Evolutionary conservation across 1,140 invertebrate genomes (phyloP).

Genomic region (Parasteatoda tepidariorum): DNA sequence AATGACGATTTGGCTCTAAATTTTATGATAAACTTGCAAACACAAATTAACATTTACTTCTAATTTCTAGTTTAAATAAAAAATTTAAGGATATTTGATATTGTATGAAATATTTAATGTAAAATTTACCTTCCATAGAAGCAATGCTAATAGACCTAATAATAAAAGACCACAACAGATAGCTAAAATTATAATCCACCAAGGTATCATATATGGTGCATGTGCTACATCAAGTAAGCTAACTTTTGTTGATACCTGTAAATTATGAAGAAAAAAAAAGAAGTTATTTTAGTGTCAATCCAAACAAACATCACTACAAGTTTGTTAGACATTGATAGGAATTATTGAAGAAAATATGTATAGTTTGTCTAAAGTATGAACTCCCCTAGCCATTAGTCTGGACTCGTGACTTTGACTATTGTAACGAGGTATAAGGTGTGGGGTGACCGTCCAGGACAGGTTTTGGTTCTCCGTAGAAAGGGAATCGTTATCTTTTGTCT

Average conservation of each 20-base stretch:
- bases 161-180: slow-evolving; percentile 86
- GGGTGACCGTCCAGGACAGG: too few relatives aligned
- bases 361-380: too few relatives aligned
- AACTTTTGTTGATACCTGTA: slow-evolving; percentile 71
- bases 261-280: too few relatives aligned
- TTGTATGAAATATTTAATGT: not conserved
- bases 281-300: not conserved
- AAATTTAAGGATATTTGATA: not conserved
- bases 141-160: slow-evolving; percentile 81
- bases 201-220: slow-evolving; percentile 77
- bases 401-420: too few relatives aligned
- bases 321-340: too few relatives aligned
- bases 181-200: slow-evolving; percentile 89
- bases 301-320: too few relatives aligned
- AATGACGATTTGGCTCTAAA: too few relatives aligned
- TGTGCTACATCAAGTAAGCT: slow-evolving; percentile 73
- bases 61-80: not conserved
- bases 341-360: too few relatives aligned
- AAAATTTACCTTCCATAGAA: slow-evolving; percentile 83
- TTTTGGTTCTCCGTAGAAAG: too few relatives aligned
- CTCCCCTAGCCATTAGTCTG: too few relatives aligned
- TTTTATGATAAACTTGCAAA: not conserved
- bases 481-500: too few relatives aligned
- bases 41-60: not conserved
- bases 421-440: too few relatives aligned